Evolutionary conservation across 1,140 invertebrate genomes (phyloP).

Genomic region (Acromyrmex heyeri): DNA sequence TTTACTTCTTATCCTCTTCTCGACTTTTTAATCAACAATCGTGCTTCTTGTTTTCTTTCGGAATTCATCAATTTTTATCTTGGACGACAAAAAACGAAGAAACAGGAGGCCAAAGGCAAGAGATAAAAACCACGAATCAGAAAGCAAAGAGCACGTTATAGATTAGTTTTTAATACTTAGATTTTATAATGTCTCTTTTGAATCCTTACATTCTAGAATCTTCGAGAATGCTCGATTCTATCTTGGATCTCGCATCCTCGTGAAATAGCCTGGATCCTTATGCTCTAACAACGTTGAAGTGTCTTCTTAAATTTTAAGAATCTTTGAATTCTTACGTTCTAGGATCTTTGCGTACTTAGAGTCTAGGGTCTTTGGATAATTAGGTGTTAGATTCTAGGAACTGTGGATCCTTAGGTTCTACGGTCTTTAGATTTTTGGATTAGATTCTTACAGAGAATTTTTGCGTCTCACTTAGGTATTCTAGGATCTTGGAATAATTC

Average conservation of each 20-base stretch:
- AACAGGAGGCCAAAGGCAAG: no score
- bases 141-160: no score
- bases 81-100: no score
- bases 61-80: no score
- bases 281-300: conserved; percentile 39
- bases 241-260: background rate
- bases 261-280: conserved; percentile 43
- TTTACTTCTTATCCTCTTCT: no score
- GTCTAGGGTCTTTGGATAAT: conserved; percentile 59
- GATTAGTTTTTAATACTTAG: background rate
- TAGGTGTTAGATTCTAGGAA: conserved; percentile 60
- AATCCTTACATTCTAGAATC: conserved; percentile 54
- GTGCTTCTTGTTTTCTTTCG: no score
- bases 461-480: conserved; percentile 24
- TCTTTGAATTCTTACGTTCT: conserved; percentile 56
- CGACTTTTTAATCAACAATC: no score
- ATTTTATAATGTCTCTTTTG: conserved; percentile 23
- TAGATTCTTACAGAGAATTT: conserved; percentile 25
- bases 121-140: no score
- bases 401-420: conserved; percentile 59
- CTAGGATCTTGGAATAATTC: conserved; percentile 34
- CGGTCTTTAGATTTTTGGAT: conserved; percentile 47
- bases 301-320: conserved; percentile 43
- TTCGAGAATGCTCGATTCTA: conserved; percentile 30
- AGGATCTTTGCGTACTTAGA: conserved; percentile 56